A percentile compares a stretch with the other conserved stretches of the same genome.
Evolutionary conservation across 2,113 vertebrate genomes (phyloP).

Genomic region (Dermatemys mawii): DNA sequence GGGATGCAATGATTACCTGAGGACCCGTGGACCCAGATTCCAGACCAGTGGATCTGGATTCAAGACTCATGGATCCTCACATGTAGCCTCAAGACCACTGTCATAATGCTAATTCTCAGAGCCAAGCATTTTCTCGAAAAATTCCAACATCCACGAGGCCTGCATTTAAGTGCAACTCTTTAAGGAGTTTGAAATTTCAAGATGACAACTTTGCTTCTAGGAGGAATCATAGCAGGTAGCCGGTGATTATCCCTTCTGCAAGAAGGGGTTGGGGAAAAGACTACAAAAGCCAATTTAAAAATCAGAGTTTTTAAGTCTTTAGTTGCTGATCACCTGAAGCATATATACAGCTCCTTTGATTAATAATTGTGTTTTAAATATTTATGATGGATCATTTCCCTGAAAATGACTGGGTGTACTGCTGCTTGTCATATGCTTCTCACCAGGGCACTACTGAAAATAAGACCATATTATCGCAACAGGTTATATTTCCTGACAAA

Average conservation of each 20-base stretch:
- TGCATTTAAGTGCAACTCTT: background rate
- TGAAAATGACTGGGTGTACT: background rate
- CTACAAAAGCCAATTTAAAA: slow-evolving; percentile 17
- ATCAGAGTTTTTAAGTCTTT: slow-evolving; percentile 53
- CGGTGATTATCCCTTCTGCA: slow-evolving; percentile 26
- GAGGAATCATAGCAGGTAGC: background rate
- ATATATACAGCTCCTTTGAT: slow-evolving; percentile 61
- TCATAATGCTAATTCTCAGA: background rate
- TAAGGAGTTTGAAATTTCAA: background rate
- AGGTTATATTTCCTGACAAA: slow-evolving; percentile 43
- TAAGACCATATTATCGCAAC: background rate
- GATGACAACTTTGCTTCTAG: background rate
- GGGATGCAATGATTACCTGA: background rate
- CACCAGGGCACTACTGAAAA: slow-evolving; percentile 22
- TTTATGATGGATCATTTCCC: slow-evolving; percentile 50
- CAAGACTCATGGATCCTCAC: background rate
- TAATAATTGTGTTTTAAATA: slow-evolving; percentile 74
- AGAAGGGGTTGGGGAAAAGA: background rate
- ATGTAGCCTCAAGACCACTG: background rate
- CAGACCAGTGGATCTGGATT: background rate
- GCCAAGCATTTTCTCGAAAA: background rate
- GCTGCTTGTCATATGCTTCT: slow-evolving; percentile 21
- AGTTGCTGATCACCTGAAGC: slow-evolving; percentile 67
- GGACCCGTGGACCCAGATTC: background rate
- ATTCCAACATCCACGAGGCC: background rate